Evolutionary conservation across 53 echinoderm and acorn worm genomes (phyloP).

Genomic region (Pentamera pediparva): DNA sequence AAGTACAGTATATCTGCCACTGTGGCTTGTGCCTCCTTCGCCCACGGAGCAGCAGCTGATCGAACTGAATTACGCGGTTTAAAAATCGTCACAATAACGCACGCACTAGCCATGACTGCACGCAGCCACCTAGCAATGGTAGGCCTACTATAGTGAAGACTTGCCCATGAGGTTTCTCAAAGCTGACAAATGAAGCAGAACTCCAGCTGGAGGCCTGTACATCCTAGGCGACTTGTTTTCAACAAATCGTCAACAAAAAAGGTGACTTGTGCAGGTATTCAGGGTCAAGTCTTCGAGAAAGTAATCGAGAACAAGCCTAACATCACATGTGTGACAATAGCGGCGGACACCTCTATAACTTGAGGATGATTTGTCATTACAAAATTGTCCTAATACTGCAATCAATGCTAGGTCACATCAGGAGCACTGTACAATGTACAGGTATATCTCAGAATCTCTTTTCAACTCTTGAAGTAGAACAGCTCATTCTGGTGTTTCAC

Average conservation of each 20-base stretch:
- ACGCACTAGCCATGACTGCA: not conserved
- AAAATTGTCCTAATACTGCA: no score
- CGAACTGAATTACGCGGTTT: constrained; percentile 26
- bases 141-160: not conserved
- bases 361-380: no score
- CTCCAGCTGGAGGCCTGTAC: not conserved
- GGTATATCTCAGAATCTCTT: no score
- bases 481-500: no score
- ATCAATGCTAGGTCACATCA: no score
- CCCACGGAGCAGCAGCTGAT: constrained; percentile 28
- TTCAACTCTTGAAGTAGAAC: no score
- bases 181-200: constrained; percentile 19
- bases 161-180: constrained; percentile 1
- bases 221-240: no score
- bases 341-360: no score
- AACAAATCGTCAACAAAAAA: no score
- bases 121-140: constrained; percentile 28
- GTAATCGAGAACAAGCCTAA: not conserved
- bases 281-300: constrained; percentile 2
- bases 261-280: constrained; percentile 16
- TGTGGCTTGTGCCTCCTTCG: not conserved
- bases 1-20: no score
- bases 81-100: constrained; percentile 10
- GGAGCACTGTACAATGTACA: no score
- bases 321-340: no score